Evolutionary conservation across 2,888 invertebrate species (phyloP), one percentile per base, ranked within the genome.

Genomic region (Pyralis farinalis): DNA sequence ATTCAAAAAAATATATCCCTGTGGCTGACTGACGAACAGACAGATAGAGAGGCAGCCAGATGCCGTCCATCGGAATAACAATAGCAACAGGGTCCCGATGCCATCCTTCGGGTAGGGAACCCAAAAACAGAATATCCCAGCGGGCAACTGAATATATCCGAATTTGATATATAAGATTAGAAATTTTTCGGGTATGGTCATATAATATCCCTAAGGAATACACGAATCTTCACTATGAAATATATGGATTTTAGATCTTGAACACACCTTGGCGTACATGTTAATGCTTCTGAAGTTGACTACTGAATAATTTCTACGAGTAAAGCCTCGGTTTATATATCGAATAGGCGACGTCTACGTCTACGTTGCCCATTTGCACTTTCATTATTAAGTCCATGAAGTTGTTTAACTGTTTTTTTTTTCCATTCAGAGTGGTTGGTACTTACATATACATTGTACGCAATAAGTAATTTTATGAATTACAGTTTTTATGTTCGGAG

Each of bases 241-340:
- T 21, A 21, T 5, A 21, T 21, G 7, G 21, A n/a, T n/a, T n/a
- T n/a, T n/a, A 16, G 16, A 5, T 25, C 30, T 8, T 8, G 10
- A 37, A 78, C 79, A 65, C 68, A 87, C 87, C 86, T 87, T 87
- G 58, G 87, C 81, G 86, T 79, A 88, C 87, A 88, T 88, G 87
- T 85, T 87, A 76, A 64, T 79, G 65, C 69, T 74, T 65, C 63
- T 74, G 75, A 68, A 67, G 82, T 77, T 82, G 85, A 84, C 54
- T 85, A 88, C 86, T 87, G 86, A 88, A 86, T 88, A 86, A 78
- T 83, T 75, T 79, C 57, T 57, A 58, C 55, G 65, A 58, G 66
- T 56, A 67, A 69, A 74, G 78, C 77, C 70, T 71, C 59, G 70
- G 81, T 86, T 84, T 87, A 82, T 87, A 88, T 88, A 86, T 44